phyloP scores from a whole-genome alignment of 2,113 vertebrate genomes.

The Apodemus sylvaticus region DNA sequence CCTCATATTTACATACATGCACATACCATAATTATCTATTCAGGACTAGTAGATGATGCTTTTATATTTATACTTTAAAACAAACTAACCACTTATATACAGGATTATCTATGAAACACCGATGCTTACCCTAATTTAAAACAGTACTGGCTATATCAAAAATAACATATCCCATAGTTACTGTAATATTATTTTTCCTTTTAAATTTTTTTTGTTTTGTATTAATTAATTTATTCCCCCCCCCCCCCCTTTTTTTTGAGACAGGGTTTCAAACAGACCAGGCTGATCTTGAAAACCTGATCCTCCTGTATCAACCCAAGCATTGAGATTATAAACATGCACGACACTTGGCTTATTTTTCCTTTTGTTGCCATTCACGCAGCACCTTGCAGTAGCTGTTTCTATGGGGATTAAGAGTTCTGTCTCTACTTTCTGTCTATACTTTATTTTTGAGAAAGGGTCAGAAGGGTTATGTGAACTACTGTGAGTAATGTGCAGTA shows the following conservation, averaged over 20 bases:
- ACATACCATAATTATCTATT: neutral
- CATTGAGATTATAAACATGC: neutral
- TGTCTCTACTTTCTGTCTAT: neutral
- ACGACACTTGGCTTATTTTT: neutral
- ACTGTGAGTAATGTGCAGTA: neutral
- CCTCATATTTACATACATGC: conserved; percentile 31
- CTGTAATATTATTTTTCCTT: neutral
- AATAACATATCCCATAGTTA: conserved; percentile 45
- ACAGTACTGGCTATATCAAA: neutral
- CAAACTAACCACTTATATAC: neutral
- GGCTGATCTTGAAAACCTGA: neutral
- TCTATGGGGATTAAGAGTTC: neutral
- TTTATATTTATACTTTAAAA: conserved; percentile 16
- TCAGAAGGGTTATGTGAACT: neutral
- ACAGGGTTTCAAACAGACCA: neutral
- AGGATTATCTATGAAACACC: neutral
- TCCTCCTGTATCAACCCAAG: neutral
- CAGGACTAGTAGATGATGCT: conserved; percentile 1
- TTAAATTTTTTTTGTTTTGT: neutral
- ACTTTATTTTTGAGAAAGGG: neutral
- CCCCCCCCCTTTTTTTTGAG: neutral
- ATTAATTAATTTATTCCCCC: neutral
- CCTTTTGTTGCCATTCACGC: conserved; percentile 3
- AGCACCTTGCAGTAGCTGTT: conserved; percentile 20
- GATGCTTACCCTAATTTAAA: conserved; percentile 57